Base-by-base conservation (phyloP, 1,140 invertebrate species). In the Zaprionus gabonicus region DNA sequence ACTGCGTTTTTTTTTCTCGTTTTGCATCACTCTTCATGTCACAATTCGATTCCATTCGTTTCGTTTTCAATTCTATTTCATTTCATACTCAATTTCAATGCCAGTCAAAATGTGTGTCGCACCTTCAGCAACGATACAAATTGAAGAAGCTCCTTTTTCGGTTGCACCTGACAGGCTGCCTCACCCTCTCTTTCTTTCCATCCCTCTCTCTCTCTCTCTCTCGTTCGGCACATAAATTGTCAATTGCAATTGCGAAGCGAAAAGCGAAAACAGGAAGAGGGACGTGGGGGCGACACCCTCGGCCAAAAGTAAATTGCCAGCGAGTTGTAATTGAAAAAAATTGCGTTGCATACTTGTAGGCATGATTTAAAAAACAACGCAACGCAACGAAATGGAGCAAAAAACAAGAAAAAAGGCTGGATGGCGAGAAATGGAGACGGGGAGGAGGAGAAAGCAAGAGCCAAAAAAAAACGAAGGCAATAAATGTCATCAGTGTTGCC, bases 241-340 rank as follows among this genome's bases (percentile, higher is more conserved):
- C 71, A 67, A 73, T 73, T 73, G 71, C 71, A 73, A 59, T 73
- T 73, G 71, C 71, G 34, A 15, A 36, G 17, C 58, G 25, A 46
- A 38, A 17, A 46, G 41, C 41, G 41, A 49, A 63, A 44, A 41
- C 66, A 28, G n/a, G n/a, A 66, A 17, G 36, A 38, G 3, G 36
- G 36, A 2, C 4, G 36, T 15, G 36, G 1, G 23, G 7, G 17
- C n/a, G 7, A 44, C 51, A 17, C 25, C 41, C 46, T 25, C 28
- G 0, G 17, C 41, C 1, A 25, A 59, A 69, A 69, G 68, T 70
- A 55, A 63, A 70, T 27, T 71, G 55, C 56, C 59, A 67, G 31
- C 59, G 64, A 63, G 71, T 51, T 74, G 75, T 77, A 77, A 77
- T 77, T 77, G 75, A 78, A 77, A 78, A 78, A 78, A 68, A 78